These are phyloP conservation scores for Procambarus clarkii DNA, from an alignment of 1,140 invertebrate genomes.

Conservation along the genomic window DNA sequence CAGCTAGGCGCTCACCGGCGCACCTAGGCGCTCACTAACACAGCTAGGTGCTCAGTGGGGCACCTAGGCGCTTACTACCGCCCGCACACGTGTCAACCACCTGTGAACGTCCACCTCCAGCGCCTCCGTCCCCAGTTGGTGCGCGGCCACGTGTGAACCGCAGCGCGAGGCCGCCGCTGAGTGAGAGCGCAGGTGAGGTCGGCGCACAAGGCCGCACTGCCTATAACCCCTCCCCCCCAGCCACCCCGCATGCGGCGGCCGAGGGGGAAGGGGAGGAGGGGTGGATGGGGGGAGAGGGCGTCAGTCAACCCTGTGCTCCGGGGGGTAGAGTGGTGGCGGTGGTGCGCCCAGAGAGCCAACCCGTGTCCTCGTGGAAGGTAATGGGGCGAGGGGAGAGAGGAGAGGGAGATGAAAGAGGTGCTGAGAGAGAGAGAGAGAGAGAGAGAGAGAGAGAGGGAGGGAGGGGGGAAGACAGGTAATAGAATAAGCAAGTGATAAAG, in stretches of 20 bases:
- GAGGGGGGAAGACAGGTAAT: constrained; percentile 26
- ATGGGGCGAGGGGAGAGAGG: background rate
- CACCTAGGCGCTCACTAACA: too few species aligned
- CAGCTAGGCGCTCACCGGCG: too few species aligned
- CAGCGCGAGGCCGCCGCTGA: background rate
- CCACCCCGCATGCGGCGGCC: background rate
- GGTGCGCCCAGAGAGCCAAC: background rate
- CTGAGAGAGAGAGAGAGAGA: background rate
- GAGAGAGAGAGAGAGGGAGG: constrained; percentile 25
- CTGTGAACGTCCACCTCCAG: background rate
- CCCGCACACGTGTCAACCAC: too few species aligned
- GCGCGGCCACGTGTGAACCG: background rate
- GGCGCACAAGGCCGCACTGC: background rate
- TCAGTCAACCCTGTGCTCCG: background rate
- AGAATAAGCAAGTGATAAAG: too few species aligned
- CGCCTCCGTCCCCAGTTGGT: background rate
- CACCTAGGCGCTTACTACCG: too few species aligned
- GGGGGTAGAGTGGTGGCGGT: background rate
- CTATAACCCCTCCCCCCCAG: background rate
- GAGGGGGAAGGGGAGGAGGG: background rate
- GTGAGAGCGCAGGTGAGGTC: background rate
- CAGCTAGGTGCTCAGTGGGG: too few species aligned
- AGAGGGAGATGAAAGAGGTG: background rate
- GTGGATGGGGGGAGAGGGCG: background rate
- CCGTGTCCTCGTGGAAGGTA: background rate